Conservation (phyloP, 2,888 invertebrate genomes). For the Netelia fuscicornis region DNA sequence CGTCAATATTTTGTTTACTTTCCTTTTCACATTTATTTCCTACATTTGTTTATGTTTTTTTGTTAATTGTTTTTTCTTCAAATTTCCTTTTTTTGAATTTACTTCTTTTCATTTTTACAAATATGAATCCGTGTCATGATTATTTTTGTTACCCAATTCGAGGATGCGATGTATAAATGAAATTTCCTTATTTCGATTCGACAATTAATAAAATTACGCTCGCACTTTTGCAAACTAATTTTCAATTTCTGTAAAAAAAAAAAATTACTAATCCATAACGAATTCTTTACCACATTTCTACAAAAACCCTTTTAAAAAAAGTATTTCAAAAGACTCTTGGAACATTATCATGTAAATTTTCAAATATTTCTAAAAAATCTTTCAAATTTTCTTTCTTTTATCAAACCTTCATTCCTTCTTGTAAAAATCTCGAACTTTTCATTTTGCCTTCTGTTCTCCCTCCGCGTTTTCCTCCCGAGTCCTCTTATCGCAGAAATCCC, state of each 20-base stretch:
- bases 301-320: no score
- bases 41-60: no score
- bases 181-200: neutral
- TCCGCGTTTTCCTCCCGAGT: neutral
- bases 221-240: no score
- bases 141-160: neutral
- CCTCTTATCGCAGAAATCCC: constrained; percentile 59
- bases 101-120: neutral
- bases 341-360: neutral
- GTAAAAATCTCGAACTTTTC: neutral
- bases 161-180: neutral
- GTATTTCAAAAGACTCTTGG: neutral
- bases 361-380: neutral
- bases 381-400: neutral
- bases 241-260: no score
- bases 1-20: no score
- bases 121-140: neutral
- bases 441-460: neutral
- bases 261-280: no score
- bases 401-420: neutral
- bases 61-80: no score
- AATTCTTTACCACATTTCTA: no score
- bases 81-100: neutral
- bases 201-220: no score
- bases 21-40: no score